Evolutionary conservation across 2,113 vertebrate species (phyloP).

Genomic region (Chionomys nivalis): DNA sequence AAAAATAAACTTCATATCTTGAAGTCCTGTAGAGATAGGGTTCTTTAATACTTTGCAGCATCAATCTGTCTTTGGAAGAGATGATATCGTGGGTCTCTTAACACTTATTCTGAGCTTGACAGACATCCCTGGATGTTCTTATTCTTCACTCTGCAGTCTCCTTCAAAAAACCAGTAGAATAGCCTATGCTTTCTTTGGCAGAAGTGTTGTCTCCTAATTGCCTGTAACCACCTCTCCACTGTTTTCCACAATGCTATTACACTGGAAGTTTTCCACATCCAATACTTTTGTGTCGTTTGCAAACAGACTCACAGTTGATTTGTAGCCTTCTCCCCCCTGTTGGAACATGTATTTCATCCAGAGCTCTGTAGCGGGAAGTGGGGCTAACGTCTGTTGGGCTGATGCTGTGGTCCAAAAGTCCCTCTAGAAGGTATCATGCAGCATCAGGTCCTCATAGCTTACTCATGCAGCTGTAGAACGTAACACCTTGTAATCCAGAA

Average conservation of each 20-base stretch:
- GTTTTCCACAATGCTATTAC: neutral
- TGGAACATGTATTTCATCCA: neutral
- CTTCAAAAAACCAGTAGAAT: neutral
- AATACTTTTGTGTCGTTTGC: neutral
- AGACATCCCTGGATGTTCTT: neutral
- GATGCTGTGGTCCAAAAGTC: neutral
- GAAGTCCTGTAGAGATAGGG: neutral
- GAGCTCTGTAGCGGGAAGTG: neutral
- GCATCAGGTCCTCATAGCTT: neutral
- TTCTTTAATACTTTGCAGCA: neutral
- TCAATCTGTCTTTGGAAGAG: neutral
- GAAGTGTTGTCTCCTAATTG: neutral
- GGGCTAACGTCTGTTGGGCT: neutral
- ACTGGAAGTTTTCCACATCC: neutral
- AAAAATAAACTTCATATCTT: neutral
- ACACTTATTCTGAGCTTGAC: neutral
- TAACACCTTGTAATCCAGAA: neutral
- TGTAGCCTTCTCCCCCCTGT: neutral
- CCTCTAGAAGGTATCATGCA: neutral
- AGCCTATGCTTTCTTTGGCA: neutral
- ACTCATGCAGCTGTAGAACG: neutral
- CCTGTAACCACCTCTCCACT: neutral
- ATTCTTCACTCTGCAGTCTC: neutral
- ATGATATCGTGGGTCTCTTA: neutral
- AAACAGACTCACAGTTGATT: neutral